Conservation (phyloP, 2,888 invertebrate species). For the Yponomeuta cagnagella region DNA sequence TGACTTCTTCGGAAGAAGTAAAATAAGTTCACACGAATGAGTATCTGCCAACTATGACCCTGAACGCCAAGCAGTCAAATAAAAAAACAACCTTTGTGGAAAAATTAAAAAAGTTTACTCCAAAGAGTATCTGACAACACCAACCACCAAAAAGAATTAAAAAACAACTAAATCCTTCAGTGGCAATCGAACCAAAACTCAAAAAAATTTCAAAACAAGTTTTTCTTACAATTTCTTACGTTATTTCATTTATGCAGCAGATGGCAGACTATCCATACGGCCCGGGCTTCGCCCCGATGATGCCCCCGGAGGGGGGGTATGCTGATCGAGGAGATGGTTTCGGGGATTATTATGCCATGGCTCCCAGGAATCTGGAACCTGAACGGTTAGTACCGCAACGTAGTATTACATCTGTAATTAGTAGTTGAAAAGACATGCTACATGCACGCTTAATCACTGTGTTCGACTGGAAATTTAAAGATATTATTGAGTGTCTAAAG, state of each 20-base stretch:
- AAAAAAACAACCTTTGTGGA: neutral
- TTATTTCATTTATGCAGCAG: neutral
- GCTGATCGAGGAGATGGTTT: slow-evolving; percentile 62
- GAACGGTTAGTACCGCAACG: neutral
- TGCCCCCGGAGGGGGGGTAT: slow-evolving; percentile 32
- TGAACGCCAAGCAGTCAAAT: too few species aligned
- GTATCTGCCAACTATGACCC: too few species aligned
- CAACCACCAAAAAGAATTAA: neutral
- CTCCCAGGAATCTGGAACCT: slow-evolving; percentile 31
- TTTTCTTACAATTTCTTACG: neutral
- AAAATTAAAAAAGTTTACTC: neutral
- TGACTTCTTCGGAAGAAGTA: too few species aligned
- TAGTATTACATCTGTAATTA: neutral
- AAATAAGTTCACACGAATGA: too few species aligned
- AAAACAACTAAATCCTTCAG: neutral
- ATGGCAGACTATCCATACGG: neutral
- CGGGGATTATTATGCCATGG: slow-evolving; percentile 52
- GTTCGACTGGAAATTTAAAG: too few species aligned
- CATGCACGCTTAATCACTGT: too few species aligned
- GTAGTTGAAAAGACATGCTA: too few species aligned
- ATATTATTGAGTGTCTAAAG: too few species aligned
- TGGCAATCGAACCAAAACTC: neutral
- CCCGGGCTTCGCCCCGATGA: neutral
- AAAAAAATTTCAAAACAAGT: neutral
- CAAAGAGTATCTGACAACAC: neutral